Percentiles rank a stretch among this genome's conserved stretches.
Conservation (phyloP, 2,113 vertebrate genomes). For the Acrocephalus kingi region DNA sequence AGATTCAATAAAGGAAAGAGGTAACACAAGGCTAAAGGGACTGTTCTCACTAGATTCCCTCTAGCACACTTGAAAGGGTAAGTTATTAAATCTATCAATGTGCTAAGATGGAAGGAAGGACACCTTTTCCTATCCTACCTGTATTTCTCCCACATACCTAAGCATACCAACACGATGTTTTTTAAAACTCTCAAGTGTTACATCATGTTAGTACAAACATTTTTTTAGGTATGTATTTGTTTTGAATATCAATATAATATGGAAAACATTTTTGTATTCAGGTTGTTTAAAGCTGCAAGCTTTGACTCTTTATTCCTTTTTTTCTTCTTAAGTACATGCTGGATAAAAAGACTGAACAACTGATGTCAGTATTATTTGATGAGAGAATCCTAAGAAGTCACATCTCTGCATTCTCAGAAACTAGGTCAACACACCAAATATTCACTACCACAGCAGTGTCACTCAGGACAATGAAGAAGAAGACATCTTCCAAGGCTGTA, state of each 20-base stretch:
- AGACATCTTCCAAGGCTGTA: not conserved
- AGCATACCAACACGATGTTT: not conserved
- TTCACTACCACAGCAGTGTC: not conserved
- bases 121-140: not conserved
- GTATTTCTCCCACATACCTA: not conserved
- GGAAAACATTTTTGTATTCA: not conserved
- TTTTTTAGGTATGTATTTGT: accelerated
- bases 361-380: not conserved
- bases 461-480: not conserved
- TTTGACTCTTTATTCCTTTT: not conserved
- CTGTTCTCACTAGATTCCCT: accelerated
- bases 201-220: not conserved
- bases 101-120: not conserved
- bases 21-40: not conserved
- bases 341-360: not conserved
- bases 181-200: not conserved
- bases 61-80: not conserved
- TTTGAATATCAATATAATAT: not conserved
- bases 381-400: not conserved
- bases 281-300: not conserved
- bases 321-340: not conserved
- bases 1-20: not conserved
- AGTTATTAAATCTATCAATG: not conserved
- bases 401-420: conserved; percentile 2
- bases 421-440: not conserved